Base-by-base conservation (phyloP, 2,113 vertebrate species). In the Hippocampus barbouri region DNA sequence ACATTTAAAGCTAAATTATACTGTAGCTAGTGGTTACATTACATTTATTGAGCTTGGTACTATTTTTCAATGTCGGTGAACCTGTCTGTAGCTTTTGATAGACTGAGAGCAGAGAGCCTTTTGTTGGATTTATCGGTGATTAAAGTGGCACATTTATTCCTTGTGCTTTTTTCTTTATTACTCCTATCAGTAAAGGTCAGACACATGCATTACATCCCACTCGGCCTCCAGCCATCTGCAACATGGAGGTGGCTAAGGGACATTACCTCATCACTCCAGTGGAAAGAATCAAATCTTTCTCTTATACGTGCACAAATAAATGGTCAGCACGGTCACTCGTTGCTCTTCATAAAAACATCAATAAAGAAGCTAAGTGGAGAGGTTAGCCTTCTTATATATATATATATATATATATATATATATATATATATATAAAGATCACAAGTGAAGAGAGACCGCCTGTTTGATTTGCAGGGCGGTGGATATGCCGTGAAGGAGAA, bases 101-200 rank as follows among this genome's bases (percentile, higher is more conserved):
- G n/a, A n/a, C 10, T 8, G 62, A 15, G 78, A 38, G 5, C 30
- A 49, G 27, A 8, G n/a, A 75, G 61, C 72, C 73, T 23, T 69
- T 83, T 75, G 75, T 87, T 75, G 74, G 67, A 74, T 76, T 72
- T 64, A 72, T 34, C 66, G 1, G 49, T 30, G 65, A 79, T 81
- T 76, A 83, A 78, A 72, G 34, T 69, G 73, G 81, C 81, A 79
- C 82, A 86, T 87, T 84, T 84, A 77, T 85, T 74, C 9, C 41
- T 54, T 12, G 40, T 23, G 75, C 49, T 70, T 47, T 34, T 20
- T 56, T 71, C 75, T 79, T 86, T 76, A 86, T 88, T 85, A 73
- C 78, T 61, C 53, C 59, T 51, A 64, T 72, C 72, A 71, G 75
- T 73, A 87, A 89, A 90, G 86, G 86, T 87, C 83, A 88, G 70